Evolutionary conservation across 2,888 invertebrate genomes (phyloP).

Genomic region (Azorinus chamasolen): DNA sequence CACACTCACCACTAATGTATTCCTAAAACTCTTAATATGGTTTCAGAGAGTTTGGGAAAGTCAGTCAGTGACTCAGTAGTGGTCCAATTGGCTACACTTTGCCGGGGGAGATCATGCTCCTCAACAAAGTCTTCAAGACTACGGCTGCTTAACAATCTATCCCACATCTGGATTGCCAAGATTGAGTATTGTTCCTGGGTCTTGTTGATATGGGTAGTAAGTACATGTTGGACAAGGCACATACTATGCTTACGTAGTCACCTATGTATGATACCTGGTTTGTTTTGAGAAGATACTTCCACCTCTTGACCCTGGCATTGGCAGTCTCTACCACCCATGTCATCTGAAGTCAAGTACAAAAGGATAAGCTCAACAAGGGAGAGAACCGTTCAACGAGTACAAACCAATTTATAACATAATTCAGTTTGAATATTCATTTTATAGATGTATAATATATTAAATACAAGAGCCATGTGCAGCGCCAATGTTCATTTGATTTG

Average conservation of each 20-base stretch:
- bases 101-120: slow-evolving; percentile 12
- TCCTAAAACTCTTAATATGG: slow-evolving; percentile 34
- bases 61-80: slow-evolving; percentile 3
- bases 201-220: slow-evolving; percentile 4
- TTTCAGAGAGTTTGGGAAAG: slow-evolving; percentile 44
- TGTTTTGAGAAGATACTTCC: slow-evolving; percentile 38
- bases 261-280: slow-evolving; percentile 54
- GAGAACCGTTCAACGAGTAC: too few relatives aligned
- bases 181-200: slow-evolving; percentile 4
- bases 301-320: slow-evolving; percentile 50
- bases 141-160: not conserved
- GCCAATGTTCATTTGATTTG: too few relatives aligned
- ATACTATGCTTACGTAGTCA: slow-evolving; percentile 49
- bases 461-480: too few relatives aligned
- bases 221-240: slow-evolving; percentile 41
- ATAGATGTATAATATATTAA: too few relatives aligned
- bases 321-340: slow-evolving; percentile 54
- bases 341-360: slow-evolving; percentile 35
- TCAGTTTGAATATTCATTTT: too few relatives aligned
- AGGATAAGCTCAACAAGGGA: too few relatives aligned
- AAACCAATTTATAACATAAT: too few relatives aligned
- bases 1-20: slow-evolving; percentile 25
- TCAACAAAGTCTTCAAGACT: slow-evolving; percentile 18
- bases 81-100: slow-evolving; percentile 6
- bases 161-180: slow-evolving; percentile 11